Conservation (phyloP, 2,888 invertebrate genomes). For the Anorthoa munda region DNA sequence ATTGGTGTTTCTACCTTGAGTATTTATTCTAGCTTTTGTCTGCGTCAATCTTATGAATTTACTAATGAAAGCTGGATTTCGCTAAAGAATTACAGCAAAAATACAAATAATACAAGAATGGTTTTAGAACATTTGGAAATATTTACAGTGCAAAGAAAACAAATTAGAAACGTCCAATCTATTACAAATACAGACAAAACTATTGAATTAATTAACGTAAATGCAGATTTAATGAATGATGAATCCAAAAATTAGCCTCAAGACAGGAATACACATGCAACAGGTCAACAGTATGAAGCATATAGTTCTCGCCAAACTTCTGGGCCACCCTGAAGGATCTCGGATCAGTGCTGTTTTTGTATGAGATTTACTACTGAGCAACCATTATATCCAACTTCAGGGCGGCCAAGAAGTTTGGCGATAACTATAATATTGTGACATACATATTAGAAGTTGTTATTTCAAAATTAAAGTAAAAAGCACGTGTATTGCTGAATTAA, state of each 20-base stretch:
- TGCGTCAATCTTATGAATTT: slow-evolving; percentile 42
- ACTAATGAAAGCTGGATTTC: slow-evolving; percentile 38
- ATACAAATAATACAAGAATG: slow-evolving; percentile 33
- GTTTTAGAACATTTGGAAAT: slow-evolving; percentile 21
- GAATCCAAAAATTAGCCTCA: slow-evolving; percentile 23
- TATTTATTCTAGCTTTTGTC: slow-evolving; percentile 72
- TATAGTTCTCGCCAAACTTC: too few relatives aligned
- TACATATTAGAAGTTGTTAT: background rate
- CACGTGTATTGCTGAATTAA: background rate
- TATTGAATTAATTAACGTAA: slow-evolving; percentile 35
- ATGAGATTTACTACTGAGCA: too few relatives aligned
- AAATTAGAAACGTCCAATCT: slow-evolving; percentile 33
- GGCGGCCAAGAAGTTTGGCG: too few relatives aligned
- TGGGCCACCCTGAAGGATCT: too few relatives aligned
- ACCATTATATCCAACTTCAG: too few relatives aligned
- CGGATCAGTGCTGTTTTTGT: too few relatives aligned
- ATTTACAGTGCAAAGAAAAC: slow-evolving; percentile 48
- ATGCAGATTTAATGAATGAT: slow-evolving; percentile 25
- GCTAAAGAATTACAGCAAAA: slow-evolving; percentile 27
- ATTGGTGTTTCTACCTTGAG: slow-evolving; percentile 78
- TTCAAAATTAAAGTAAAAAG: background rate
- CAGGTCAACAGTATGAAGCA: background rate
- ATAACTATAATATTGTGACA: background rate
- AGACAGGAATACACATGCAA: background rate
- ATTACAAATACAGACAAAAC: slow-evolving; percentile 47